Evolutionary conservation across 2,113 vertebrate species (phyloP), one percentile per base, ranked within the genome.

Genomic region (Leiothrix lutea): DNA sequence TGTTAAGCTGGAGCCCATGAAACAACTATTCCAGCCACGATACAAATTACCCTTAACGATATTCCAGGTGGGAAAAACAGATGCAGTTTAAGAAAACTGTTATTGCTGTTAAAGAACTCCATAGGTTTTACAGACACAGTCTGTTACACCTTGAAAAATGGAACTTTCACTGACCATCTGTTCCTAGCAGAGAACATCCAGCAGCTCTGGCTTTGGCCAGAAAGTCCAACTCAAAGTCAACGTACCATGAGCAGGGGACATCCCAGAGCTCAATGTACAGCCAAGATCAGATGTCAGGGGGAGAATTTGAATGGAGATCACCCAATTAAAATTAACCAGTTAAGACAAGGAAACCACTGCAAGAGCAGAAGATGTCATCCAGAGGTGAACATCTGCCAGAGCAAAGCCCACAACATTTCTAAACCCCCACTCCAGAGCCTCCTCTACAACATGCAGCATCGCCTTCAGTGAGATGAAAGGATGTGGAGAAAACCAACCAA

Each of bases 31-130:
- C 80, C 36, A 86, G 50, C 58, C 70, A 82, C 0, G 2, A 81
- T 42, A 87, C 69, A 71, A 95, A 92, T 75, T 81, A 75, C 22
- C 0, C 0, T 35, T 77, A 91, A 81, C 0, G 5, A 66, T 65
- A 92, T 81, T 91, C 93, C 94, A 95, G 91, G 93, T 95, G 94
- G 83, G 86, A 71, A 94, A 91, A 95, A 16, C 90, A 97, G 90
- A 69, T 95, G 90, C 35, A 80, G 82, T 77, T 95, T 86, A 95
- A 89, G 91, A 75, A 96, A 95, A 90, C 67, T 51, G 51, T 45
- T 93, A 80, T 45, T 92, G 85, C 81, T 54, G 56, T 51, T 90
- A 80, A 80, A 90, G 86, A 64, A 61, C 61, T 45, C 66, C 31
- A 35, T 21, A 89, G 56, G 50, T 79, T 92, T 92, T 72, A 87